Evolutionary conservation across 1,140 invertebrate species (phyloP).

Genomic region (Chymomyza costata): DNA sequence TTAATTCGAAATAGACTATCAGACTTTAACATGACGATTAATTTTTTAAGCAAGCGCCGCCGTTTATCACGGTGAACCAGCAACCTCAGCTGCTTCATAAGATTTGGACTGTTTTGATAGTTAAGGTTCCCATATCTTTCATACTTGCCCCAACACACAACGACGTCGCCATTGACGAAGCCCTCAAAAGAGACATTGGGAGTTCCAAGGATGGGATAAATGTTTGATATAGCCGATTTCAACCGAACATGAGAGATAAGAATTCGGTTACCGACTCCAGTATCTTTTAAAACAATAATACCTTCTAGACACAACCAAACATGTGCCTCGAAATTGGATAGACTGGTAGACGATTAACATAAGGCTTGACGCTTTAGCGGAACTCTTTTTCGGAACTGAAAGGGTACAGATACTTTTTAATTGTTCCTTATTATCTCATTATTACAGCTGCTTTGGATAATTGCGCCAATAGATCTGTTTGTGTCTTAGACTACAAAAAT

Average conservation of each 20-base stretch:
- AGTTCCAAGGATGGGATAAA: constrained; percentile 22
- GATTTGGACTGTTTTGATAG: constrained; percentile 1
- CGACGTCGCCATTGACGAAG: constrained; percentile 15
- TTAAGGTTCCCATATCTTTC: constrained; percentile 13
- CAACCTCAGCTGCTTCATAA: neutral
- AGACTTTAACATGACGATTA: neutral
- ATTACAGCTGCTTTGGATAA: neutral
- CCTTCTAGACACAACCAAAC: constrained; percentile 2
- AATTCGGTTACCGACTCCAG: constrained; percentile 11
- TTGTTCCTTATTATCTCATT: no score
- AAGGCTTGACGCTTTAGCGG: constrained; percentile 23
- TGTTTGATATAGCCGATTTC: constrained; percentile 12
- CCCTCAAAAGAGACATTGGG: neutral
- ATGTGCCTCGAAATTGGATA: constrained; percentile 18
- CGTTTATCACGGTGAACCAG: neutral
- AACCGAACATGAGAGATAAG: constrained; percentile 2
- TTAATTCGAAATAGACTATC: neutral
- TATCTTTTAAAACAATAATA: constrained; percentile 4
- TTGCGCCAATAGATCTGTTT: no score
- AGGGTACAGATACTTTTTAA: no score
- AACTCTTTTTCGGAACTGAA: neutral
- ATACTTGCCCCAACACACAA: constrained; percentile 25
- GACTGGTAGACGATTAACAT: no score
- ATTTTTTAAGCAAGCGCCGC: neutral
- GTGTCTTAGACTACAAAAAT: neutral